phyloP scores from a whole-genome alignment of 2,888 invertebrate genomes.

The Philonicus albiceps region DNA sequence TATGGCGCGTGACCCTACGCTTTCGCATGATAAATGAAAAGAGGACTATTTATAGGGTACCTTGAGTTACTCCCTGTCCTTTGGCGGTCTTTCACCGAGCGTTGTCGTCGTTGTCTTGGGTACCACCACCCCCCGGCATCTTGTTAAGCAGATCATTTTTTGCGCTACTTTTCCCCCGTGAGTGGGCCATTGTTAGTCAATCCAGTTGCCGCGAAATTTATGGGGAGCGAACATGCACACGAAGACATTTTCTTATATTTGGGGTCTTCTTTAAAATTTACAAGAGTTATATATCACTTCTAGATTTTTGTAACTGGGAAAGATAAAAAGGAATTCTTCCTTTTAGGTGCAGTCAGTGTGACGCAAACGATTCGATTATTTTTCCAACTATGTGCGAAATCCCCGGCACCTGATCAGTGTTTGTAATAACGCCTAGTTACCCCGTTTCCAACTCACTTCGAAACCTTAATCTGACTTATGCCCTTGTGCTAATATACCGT shows the following conservation, averaged over 20 bases:
- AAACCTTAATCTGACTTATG: background rate
- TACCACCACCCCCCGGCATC: background rate
- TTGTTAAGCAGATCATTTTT: slow-evolving; percentile 28
- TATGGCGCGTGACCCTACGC: slow-evolving; percentile 10
- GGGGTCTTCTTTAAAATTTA: background rate
- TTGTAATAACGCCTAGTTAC: background rate
- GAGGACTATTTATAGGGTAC: background rate
- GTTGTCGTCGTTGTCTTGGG: background rate
- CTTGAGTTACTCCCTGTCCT: background rate
- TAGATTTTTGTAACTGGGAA: background rate
- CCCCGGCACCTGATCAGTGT: background rate
- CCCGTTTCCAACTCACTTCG: background rate
- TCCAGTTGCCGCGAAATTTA: background rate
- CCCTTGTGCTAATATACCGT: background rate
- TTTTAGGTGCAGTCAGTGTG: background rate
- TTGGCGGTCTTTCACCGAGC: background rate
- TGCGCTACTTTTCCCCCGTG: slow-evolving; percentile 2
- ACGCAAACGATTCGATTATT: background rate
- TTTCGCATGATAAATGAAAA: slow-evolving; percentile 14
- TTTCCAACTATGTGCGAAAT: background rate
- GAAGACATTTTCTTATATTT: background rate
- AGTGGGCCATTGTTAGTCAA: background rate
- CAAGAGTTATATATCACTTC: background rate
- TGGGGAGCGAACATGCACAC: background rate
- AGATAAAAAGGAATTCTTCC: background rate